Conservation (phyloP, 2,888 invertebrate species). For the Stegana nigrithorax region DNA sequence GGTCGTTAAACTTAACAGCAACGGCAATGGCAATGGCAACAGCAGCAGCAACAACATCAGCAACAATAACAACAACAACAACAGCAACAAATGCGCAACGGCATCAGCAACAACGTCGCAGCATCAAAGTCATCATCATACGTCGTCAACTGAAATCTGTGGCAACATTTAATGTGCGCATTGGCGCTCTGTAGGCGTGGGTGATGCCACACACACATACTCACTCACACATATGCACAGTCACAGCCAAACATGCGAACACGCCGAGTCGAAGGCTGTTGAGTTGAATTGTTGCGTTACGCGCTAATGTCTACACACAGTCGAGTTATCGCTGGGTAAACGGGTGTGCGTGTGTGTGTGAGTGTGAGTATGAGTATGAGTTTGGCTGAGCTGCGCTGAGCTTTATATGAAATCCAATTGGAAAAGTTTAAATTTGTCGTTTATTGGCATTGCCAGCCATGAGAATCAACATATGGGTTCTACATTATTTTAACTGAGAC, state of each 20-base stretch:
- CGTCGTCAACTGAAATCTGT: neutral
- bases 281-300: too few relatives aligned
- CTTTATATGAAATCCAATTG: too few relatives aligned
- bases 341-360: neutral
- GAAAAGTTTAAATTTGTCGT: too few relatives aligned
- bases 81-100: too few relatives aligned
- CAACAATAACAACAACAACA: too few relatives aligned
- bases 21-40: slow-evolving; percentile 10
- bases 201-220: neutral
- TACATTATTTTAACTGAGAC: too few relatives aligned
- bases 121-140: neutral
- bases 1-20: slow-evolving; percentile 43
- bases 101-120: slow-evolving; percentile 2
- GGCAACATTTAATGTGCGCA: slow-evolving; percentile 6
- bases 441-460: too few relatives aligned
- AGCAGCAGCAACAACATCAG: too few relatives aligned
- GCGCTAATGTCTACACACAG: too few relatives aligned
- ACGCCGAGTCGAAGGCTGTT: neutral
- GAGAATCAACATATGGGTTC: too few relatives aligned
- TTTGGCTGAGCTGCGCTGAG: neutral
- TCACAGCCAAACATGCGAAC: neutral
- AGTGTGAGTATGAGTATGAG: neutral
- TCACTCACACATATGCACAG: neutral
- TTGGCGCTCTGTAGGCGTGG: neutral
- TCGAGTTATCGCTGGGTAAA: neutral